Percentiles rank a stretch among this genome's conserved stretches.
phyloP scores from a whole-genome alignment of 1,140 invertebrate species.

The Hydropsyche tenuis region DNA sequence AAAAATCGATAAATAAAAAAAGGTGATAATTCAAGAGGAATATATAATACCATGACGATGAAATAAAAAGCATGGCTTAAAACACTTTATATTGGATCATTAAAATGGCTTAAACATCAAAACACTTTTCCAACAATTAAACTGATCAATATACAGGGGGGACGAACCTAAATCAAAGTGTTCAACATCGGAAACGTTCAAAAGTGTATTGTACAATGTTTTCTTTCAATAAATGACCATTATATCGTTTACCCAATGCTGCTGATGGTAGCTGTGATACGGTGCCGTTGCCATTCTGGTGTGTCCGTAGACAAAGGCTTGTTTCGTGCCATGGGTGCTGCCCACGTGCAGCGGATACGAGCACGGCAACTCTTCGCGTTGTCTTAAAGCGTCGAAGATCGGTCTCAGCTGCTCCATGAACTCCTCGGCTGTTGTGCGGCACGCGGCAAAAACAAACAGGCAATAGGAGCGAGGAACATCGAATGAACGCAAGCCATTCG shows the following conservation, averaged over 20 bases:
- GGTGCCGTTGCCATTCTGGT: slow-evolving; percentile 61
- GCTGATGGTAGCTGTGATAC: slow-evolving; percentile 60
- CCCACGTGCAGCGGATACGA: slow-evolving; percentile 86
- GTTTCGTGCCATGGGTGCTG: slow-evolving; percentile 64
- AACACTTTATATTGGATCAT: neutral
- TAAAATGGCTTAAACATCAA: neutral
- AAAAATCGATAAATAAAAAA: no score
- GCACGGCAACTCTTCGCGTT: slow-evolving; percentile 85
- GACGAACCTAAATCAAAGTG: neutral
- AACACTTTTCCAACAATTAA: no score
- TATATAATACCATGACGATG: no score
- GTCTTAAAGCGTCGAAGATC: slow-evolving; percentile 89
- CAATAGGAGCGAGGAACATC: slow-evolving; percentile 51
- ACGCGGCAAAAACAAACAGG: neutral
- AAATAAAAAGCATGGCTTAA: neutral
- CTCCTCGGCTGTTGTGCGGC: slow-evolving; percentile 81
- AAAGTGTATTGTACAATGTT: neutral
- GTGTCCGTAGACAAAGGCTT: slow-evolving; percentile 63
- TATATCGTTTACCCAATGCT: slow-evolving; percentile 51
- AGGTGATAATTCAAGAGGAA: no score
- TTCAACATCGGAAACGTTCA: neutral
- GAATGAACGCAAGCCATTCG: neutral
- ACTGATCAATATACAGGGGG: neutral
- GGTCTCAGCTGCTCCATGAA: slow-evolving; percentile 92
- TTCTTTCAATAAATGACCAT: slow-evolving; percentile 6